A percentile compares a stretch with the other conserved stretches of the same genome.
These are phyloP conservation scores for Enteromius radiatus DNA, from an alignment of 2,797 vertebrate species.

Conservation along the genomic window DNA sequence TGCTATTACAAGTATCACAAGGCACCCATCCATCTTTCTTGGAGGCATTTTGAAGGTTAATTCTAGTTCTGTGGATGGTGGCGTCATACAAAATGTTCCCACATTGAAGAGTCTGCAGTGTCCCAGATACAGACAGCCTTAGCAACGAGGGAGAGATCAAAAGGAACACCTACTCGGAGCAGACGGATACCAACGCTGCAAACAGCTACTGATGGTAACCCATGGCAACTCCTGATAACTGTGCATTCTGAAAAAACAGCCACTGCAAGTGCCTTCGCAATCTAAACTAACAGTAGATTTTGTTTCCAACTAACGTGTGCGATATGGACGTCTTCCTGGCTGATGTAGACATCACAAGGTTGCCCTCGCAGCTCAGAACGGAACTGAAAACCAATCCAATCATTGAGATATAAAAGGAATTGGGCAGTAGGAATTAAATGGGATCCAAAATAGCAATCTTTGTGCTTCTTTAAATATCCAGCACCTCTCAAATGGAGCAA, in stretches of 20 bases:
- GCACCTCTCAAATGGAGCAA: constrained; percentile 29
- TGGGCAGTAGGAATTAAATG: constrained; percentile 21
- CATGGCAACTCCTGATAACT: constrained; percentile 58
- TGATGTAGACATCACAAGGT: constrained; percentile 10
- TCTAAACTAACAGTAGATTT: constrained; percentile 40
- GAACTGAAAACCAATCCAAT: constrained; percentile 34
- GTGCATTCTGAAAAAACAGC: constrained; percentile 49
- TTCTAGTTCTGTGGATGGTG: constrained; percentile 46
- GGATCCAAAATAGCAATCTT: constrained; percentile 37
- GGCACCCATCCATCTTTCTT: constrained; percentile 12
- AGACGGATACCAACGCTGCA: constrained; percentile 52
- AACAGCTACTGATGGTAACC: constrained; percentile 57
- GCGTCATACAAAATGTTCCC: constrained; percentile 56
- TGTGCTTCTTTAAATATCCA: constrained; percentile 42
- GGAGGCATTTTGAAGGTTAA: constrained; percentile 46
- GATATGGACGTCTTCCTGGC: neutral
- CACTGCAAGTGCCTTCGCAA: constrained; percentile 23
- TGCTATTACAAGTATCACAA: constrained; percentile 21
- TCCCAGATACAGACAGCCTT: constrained; percentile 65
- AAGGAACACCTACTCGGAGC: constrained; percentile 64
- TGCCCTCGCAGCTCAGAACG: constrained; percentile 15
- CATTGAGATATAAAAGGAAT: constrained; percentile 40
- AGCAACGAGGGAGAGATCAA: constrained; percentile 62
- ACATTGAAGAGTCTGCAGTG: constrained; percentile 62
- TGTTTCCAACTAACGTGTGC: constrained; percentile 6